Evolutionary conservation across 2,113 vertebrate species (phyloP).

Genomic region (Oreamnos americanus): DNA sequence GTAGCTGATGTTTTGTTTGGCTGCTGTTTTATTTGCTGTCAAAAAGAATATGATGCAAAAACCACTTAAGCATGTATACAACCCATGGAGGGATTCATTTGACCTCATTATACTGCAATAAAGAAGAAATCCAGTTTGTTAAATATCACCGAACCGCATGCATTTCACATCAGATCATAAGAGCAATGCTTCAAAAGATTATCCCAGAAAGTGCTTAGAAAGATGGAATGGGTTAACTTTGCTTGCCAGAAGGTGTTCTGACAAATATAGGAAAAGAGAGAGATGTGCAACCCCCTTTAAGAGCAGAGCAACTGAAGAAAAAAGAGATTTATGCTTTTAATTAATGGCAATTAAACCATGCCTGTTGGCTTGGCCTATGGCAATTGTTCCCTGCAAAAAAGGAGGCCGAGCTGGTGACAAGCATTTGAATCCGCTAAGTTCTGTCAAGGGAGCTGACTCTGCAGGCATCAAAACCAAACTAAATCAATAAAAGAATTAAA

Average conservation of each 20-base stretch:
- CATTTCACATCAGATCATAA: slow-evolving; percentile 94
- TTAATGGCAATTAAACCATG: slow-evolving; percentile 99
- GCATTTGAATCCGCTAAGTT: slow-evolving; percentile 99
- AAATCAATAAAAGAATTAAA: slow-evolving; percentile 99
- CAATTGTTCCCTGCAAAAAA: slow-evolving; percentile 99
- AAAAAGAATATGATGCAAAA: slow-evolving; percentile 95
- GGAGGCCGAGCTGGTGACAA: slow-evolving; percentile 99
- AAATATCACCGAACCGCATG: slow-evolving; percentile 96
- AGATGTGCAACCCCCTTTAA: slow-evolving; percentile 96
- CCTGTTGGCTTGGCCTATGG: slow-evolving; percentile 99
- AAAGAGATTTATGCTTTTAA: slow-evolving; percentile 99
- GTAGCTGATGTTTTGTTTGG: slow-evolving; percentile 92
- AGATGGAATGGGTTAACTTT: slow-evolving; percentile 87
- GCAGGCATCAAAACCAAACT: slow-evolving; percentile 99
- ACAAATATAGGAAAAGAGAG: slow-evolving; percentile 92
- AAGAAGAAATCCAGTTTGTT: slow-evolving; percentile 99
- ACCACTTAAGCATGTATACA: slow-evolving; percentile 97
- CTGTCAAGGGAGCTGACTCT: slow-evolving; percentile 99
- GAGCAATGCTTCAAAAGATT: slow-evolving; percentile 93
- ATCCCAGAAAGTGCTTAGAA: slow-evolving; percentile 90
- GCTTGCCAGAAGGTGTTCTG: slow-evolving; percentile 98
- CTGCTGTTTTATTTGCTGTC: slow-evolving; percentile 97
- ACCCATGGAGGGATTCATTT: slow-evolving; percentile 97
- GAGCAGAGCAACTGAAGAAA: slow-evolving; percentile 97
- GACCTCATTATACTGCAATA: slow-evolving; percentile 99